phyloP scores from a whole-genome alignment of 2,797 vertebrate species.

The Thalassophryne amazonica region DNA sequence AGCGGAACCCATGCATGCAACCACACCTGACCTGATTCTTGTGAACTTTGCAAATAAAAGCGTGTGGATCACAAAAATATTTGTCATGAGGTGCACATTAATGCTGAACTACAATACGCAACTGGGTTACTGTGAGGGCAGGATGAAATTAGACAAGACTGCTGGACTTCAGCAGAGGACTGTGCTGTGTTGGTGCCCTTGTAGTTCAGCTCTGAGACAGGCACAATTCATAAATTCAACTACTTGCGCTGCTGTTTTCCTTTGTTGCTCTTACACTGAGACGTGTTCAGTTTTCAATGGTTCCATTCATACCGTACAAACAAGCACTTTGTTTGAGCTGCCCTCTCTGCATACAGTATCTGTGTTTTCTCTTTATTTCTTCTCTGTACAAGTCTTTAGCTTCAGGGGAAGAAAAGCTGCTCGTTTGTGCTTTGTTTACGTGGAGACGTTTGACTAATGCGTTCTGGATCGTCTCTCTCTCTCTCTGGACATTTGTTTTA shows the following conservation, averaged over 20 bases:
- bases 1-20: too few species aligned
- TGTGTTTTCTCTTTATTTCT: conserved; percentile 50
- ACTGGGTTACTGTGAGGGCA: too few species aligned
- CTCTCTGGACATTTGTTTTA: conserved; percentile 63
- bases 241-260: conserved; percentile 51
- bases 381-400: conserved; percentile 62
- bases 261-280: conserved; percentile 48
- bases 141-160: too few species aligned
- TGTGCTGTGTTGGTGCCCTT: too few species aligned
- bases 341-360: conserved; percentile 57
- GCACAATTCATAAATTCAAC: conserved; percentile 55
- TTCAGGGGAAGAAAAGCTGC: conserved; percentile 52
- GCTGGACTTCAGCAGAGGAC: too few species aligned
- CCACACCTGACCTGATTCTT: too few species aligned
- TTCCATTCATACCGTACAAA: conserved; percentile 73
- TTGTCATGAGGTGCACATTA: too few species aligned
- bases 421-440: conserved; percentile 73
- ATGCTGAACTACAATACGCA: too few species aligned
- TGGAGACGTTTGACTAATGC: conserved; percentile 73
- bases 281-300: conserved; percentile 64
- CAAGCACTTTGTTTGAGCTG: conserved; percentile 65
- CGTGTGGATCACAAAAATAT: too few species aligned
- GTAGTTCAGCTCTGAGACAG: conserved; percentile 53
- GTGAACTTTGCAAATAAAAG: too few species aligned
- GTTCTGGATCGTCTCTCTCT: conserved; percentile 70